These are phyloP conservation scores for Rhizoglyphus robini DNA, from an alignment of 1,140 invertebrate species.

Conservation along the genomic window DNA sequence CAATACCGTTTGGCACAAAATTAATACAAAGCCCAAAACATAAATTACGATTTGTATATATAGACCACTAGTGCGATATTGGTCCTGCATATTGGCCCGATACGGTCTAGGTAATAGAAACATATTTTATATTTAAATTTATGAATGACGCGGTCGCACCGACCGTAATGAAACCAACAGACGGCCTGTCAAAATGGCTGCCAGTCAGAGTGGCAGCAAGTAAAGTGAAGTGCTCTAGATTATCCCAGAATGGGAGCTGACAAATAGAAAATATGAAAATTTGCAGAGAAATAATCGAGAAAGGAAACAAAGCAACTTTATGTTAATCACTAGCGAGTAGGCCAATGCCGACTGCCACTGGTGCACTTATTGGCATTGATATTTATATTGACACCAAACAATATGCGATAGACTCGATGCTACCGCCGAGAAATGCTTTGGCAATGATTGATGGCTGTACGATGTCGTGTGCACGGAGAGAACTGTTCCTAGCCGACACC, in stretches of 20 bases:
- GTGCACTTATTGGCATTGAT: neutral
- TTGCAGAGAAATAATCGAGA: neutral
- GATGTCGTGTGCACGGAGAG: neutral
- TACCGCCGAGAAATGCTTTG: neutral
- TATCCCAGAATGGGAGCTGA: too few species aligned
- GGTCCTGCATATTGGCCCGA: too few species aligned
- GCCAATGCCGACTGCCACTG: neutral
- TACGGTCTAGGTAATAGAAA: too few species aligned
- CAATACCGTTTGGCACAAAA: too few species aligned
- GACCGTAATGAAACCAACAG: neutral
- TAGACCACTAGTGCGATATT: too few species aligned
- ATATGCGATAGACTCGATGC: neutral
- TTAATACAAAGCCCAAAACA: too few species aligned
- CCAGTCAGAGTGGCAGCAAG: too few species aligned
- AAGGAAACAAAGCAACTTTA: neutral
- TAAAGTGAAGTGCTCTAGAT: too few species aligned
- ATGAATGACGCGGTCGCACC: constrained; percentile 2
- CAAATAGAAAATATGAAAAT: neutral
- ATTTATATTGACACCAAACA: neutral
- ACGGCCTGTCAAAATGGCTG: neutral
- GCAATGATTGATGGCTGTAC: constrained; percentile 9
- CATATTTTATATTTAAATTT: constrained; percentile 12
- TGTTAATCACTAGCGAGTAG: neutral
- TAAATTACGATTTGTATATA: neutral
- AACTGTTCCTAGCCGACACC: too few species aligned